A percentile compares a stretch with the other conserved stretches of the same genome.
phyloP scores from a whole-genome alignment of 2,797 vertebrate genomes.

The Falco concolor region DNA sequence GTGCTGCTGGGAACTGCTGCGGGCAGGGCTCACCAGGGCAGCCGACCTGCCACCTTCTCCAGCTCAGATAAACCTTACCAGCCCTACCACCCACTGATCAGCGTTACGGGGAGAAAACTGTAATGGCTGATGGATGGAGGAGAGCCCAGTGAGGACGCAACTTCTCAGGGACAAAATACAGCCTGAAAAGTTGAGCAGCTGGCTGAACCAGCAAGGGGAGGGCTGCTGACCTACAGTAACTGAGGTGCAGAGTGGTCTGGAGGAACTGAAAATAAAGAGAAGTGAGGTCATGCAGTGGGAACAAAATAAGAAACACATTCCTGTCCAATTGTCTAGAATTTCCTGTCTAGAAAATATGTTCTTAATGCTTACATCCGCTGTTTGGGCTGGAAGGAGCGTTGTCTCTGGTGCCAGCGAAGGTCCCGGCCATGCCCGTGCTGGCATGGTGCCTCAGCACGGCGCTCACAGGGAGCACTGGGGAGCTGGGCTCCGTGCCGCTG shows the following conservation, averaged over 20 bases:
- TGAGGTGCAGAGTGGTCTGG: not conserved
- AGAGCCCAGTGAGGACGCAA: fast-evolving
- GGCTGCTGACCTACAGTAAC: not conserved
- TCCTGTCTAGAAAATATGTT: not conserved
- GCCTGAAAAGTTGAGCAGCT: not conserved
- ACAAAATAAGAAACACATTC: not conserved
- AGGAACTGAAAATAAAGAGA: not conserved
- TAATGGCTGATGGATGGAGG: not conserved
- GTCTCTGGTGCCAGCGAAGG: not conserved
- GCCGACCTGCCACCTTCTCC: fast-evolving
- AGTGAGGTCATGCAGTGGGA: not conserved
- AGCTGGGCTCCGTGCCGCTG: not conserved
- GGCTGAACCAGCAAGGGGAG: fast-evolving
- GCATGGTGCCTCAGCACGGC: fast-evolving
- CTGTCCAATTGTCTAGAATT: not conserved
- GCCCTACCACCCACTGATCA: fast-evolving
- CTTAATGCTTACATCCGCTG: not conserved
- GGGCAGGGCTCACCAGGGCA: not conserved
- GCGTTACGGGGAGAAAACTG: fast-evolving
- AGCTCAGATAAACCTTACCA: too few species aligned
- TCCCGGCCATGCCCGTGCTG: fast-evolving
- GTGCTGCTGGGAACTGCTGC: not conserved
- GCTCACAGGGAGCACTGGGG: fast-evolving
- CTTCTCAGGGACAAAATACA: fast-evolving
- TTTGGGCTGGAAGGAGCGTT: not conserved